Base-by-base conservation (phyloP, 2,888 invertebrate species). In the Brachyopa scutellaris region DNA sequence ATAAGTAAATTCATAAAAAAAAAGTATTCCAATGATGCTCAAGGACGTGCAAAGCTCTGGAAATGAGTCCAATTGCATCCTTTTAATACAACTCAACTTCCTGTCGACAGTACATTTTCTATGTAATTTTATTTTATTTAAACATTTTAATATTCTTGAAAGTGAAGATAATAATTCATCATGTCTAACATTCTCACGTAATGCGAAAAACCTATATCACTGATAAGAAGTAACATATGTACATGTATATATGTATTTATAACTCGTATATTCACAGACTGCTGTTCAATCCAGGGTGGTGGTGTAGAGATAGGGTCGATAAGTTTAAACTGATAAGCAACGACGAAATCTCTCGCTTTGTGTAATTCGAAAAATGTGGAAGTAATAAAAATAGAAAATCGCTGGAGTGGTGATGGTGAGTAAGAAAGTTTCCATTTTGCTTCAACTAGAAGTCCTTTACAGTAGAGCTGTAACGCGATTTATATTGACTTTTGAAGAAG, bases 261-360 rank as follows among this genome's bases (percentile, higher is more conserved):
- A n/a, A n/a, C n/a, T n/a, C 15, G 17, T 9, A 45, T 11, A 38
- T 45, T 15, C 15, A 3, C 29, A 38, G 57, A 26, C 11, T 49
- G 31, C 9, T 29, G 21, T 66, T 53, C 29, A 53, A 53, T 53
- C 21, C 53, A 21, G 26, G 9, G 31, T 29, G 38, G 13, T 29
- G 13, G n/a, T 13, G 45, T 13, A 26, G 15, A 64, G 66, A 66
- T 62, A 62, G 45, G 62, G 62, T 62, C 62, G 62, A 62, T 66
- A 66, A 66, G 51, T 53, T 66, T 53, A 31, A 53, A 53, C 53
- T 66, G 66, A 66, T 66, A 66, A 66, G 66, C 26, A 29, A 13
- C 19, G 5, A 13, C 19, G 5, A 29, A 40, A 66, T 66, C 21
- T n/a, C 13, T 31, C 53, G 9, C 7, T 5, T 31, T 66, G 40